phyloP scores from a whole-genome alignment of 2,888 invertebrate species.

The Epinotia brunnichana region DNA sequence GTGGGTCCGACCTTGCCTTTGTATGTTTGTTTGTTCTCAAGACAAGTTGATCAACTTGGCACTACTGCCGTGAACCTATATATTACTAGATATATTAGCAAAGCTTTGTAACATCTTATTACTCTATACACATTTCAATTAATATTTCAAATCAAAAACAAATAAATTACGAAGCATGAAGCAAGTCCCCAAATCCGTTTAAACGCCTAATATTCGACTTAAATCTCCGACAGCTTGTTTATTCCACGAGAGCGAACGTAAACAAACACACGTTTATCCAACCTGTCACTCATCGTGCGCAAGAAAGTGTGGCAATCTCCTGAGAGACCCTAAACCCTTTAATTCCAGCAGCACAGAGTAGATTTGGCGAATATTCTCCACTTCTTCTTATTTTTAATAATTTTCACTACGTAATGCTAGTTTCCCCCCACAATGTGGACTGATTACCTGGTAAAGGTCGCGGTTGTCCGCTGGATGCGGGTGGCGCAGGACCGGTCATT shows the following conservation, averaged over 20 bases:
- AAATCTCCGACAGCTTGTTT: conserved; percentile 23
- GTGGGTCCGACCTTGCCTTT: too few relatives aligned
- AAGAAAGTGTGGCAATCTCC: conserved; percentile 44
- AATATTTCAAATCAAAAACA: background rate
- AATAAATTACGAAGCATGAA: background rate
- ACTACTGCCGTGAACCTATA: too few relatives aligned
- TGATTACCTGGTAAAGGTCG: too few relatives aligned
- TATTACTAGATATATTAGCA: background rate
- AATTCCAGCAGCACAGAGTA: conserved; percentile 30
- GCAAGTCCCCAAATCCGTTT: conserved; percentile 6
- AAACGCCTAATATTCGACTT: conserved; percentile 16
- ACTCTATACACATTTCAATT: conserved; percentile 4
- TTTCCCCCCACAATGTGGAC: too few relatives aligned
- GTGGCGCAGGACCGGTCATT: too few relatives aligned
- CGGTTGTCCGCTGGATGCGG: too few relatives aligned
- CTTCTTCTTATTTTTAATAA: background rate
- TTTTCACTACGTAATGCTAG: too few relatives aligned
- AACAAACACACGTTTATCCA: conserved; percentile 34
- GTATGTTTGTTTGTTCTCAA: too few relatives aligned
- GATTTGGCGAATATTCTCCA: background rate
- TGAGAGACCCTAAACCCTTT: conserved; percentile 41
- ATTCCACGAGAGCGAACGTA: conserved; percentile 24
- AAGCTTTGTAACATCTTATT: background rate
- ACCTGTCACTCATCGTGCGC: conserved; percentile 38
- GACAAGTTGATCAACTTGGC: too few relatives aligned